These are phyloP conservation scores for Ecdyonurus torrentis DNA, from an alignment of 2,888 invertebrate genomes.

Conservation along the genomic window DNA sequence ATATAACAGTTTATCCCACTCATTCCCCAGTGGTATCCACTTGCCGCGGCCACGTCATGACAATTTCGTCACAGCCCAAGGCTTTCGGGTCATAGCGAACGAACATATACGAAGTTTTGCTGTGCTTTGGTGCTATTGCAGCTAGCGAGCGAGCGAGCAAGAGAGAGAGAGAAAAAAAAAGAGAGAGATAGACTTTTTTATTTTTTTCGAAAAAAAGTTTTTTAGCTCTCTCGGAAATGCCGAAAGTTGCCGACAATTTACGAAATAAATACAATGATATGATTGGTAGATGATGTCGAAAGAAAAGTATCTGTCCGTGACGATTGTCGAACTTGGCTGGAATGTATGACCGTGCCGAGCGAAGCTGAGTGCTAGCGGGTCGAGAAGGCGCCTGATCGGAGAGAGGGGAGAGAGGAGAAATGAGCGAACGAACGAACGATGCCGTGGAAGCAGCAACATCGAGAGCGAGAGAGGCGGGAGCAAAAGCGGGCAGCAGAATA, in stretches of 20 bases:
- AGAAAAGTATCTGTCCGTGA: background rate
- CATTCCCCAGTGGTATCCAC: background rate
- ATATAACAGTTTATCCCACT: too few relatives aligned
- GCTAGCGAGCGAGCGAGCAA: background rate
- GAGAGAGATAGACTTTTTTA: background rate
- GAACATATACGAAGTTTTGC: slow-evolving; percentile 12
- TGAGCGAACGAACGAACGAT: too few relatives aligned
- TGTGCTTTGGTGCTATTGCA: background rate
- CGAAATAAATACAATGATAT: background rate
- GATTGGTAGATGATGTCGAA: background rate
- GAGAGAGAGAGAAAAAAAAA: background rate
- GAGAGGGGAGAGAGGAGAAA: too few relatives aligned
- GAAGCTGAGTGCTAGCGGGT: background rate
- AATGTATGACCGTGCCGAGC: background rate
- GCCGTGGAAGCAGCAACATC: background rate
- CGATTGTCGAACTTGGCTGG: background rate
- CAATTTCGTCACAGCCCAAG: slow-evolving; percentile 17
- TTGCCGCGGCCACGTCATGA: slow-evolving; percentile 13
- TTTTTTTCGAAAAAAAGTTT: background rate
- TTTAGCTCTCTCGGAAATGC: background rate
- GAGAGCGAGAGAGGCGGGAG: background rate
- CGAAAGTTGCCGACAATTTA: background rate
- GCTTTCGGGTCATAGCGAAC: slow-evolving; percentile 16
- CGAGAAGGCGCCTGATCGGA: background rate
- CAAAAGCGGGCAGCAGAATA: background rate